A percentile compares a stretch with the other conserved stretches of the same genome.
Conservation (phyloP, 2,113 vertebrate species). For the Aix galericulata region DNA sequence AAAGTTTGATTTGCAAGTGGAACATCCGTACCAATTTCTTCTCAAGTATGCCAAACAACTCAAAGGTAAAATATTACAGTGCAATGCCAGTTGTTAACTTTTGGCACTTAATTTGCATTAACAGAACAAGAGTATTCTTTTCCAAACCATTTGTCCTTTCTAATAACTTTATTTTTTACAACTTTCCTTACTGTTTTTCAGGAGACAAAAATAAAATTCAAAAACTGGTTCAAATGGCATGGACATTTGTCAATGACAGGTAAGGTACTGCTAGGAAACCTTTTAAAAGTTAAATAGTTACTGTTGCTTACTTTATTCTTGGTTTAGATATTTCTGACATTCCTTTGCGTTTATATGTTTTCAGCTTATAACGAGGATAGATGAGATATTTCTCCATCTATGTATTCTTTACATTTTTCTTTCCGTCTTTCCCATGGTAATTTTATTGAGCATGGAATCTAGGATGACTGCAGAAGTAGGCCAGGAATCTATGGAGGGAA, state of each 20-base stretch:
- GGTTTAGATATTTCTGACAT: not conserved
- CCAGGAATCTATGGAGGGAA: not conserved
- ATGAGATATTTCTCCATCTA: not conserved
- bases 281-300: not conserved
- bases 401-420: not conserved
- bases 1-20: slow-evolving; percentile 98
- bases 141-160: not conserved
- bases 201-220: slow-evolving; percentile 99
- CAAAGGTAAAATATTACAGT: slow-evolving; percentile 84
- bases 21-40: slow-evolving; percentile 97
- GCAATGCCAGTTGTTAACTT: not conserved
- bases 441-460: not conserved
- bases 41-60: slow-evolving; percentile 98
- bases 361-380: not conserved
- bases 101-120: not conserved
- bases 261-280: slow-evolving; percentile 37
- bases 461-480: not conserved
- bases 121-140: not conserved
- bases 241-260: slow-evolving; percentile 99
- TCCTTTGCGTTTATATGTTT: not conserved
- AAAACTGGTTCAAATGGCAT: slow-evolving; percentile 98
- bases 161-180: not conserved
- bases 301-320: not conserved
- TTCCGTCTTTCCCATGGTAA: not conserved
- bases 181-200: slow-evolving; percentile 53